Evolutionary conservation across 2,113 vertebrate genomes (phyloP).

Genomic region (Ptychochromis oligacanthus): DNA sequence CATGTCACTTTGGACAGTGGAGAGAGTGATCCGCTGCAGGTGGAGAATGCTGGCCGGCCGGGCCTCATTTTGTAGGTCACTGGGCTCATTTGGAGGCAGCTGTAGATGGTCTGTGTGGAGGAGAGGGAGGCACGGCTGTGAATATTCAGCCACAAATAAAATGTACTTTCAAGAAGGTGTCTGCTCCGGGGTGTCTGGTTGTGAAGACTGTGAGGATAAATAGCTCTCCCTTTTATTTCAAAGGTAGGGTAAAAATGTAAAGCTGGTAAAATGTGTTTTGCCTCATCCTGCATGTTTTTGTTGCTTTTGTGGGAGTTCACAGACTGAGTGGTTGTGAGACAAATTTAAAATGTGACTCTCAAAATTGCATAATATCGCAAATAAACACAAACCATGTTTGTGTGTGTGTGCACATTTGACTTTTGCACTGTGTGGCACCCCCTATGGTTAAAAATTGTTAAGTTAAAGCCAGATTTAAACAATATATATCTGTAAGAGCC

Average conservation of each 20-base stretch:
- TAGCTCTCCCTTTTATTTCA: neutral
- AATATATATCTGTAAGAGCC: neutral
- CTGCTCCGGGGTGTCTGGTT: neutral
- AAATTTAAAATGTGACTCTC: neutral
- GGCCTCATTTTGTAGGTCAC: conserved; percentile 70
- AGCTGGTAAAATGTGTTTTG: neutral
- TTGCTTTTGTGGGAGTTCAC: neutral
- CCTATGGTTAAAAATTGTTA: neutral
- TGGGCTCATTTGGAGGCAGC: conserved; percentile 60
- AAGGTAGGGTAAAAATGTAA: neutral
- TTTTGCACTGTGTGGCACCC: neutral
- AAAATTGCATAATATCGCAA: neutral
- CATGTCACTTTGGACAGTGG: conserved; percentile 61
- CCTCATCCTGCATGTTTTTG: neutral
- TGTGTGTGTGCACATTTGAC: neutral
- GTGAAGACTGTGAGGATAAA: neutral
- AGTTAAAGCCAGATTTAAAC: neutral
- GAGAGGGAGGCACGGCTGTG: neutral
- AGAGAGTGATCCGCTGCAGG: conserved; percentile 51
- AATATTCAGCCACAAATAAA: conserved; percentile 38
- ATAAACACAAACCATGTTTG: neutral
- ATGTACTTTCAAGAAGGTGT: neutral
- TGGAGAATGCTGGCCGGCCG: conserved; percentile 31
- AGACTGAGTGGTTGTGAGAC: neutral
- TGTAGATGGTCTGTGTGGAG: conserved; percentile 12